Evolutionary conservation across 2,888 invertebrate species (phyloP).

Genomic region (Choreutis nemorana): DNA sequence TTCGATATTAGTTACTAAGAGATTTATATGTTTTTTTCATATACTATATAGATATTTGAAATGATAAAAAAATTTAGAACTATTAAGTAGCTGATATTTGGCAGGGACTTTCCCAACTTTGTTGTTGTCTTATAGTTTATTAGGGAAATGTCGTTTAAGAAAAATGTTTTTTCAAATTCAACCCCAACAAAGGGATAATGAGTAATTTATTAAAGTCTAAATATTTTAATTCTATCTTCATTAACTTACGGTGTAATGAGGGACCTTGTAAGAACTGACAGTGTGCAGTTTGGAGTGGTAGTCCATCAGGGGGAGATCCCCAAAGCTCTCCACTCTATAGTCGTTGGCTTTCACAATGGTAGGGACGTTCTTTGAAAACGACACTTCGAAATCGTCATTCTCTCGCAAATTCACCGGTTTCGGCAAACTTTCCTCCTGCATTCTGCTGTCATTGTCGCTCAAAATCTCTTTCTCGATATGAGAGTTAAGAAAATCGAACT

Average conservation of each 20-base stretch:
- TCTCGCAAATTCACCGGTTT: conserved; percentile 37
- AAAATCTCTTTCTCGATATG: conserved; percentile 18
- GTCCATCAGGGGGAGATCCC: conserved; percentile 45
- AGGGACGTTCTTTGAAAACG: conserved; percentile 38
- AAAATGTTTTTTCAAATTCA: background rate
- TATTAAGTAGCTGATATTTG: too few relatives aligned
- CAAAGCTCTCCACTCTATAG: conserved; percentile 43
- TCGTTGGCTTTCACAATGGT: conserved; percentile 23
- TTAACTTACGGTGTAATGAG: conserved; percentile 55
- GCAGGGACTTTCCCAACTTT: too few relatives aligned
- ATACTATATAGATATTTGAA: too few relatives aligned
- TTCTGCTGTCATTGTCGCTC: conserved; percentile 8
- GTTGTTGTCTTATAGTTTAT: background rate
- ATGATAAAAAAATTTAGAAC: too few relatives aligned
- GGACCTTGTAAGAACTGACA: conserved; percentile 50
- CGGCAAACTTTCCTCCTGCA: conserved; percentile 32
- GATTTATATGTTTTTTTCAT: too few relatives aligned
- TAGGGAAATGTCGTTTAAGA: background rate
- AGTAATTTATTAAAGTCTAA: background rate
- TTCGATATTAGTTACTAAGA: too few relatives aligned
- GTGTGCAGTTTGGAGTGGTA: conserved; percentile 40
- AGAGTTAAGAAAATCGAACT: conserved; percentile 10
- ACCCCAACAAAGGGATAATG: conserved; percentile 1
- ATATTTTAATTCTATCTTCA: conserved; percentile 6
- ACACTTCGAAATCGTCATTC: conserved; percentile 26